Base-by-base conservation (phyloP, 2,797 vertebrate genomes). In the Pampus argenteus region DNA sequence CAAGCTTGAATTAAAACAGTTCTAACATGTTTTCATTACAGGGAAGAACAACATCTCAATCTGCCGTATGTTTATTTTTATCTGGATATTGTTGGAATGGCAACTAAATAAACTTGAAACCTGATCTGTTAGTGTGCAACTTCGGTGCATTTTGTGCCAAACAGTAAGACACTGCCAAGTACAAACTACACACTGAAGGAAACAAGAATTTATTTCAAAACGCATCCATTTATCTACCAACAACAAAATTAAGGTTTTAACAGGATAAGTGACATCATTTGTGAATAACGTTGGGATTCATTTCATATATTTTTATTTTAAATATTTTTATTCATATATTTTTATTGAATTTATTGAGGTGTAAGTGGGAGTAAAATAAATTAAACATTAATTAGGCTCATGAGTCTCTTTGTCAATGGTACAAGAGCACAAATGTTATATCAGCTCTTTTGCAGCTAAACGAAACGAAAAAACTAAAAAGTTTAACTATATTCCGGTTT, bases 181-280 rank as follows among this genome's bases (percentile, higher is more conserved):
- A n/a, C n/a, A n/a, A n/a, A n/a, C n/a, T n/a, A n/a, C n/a, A n/a
- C n/a, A n/a, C n/a, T n/a, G n/a, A n/a, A n/a, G n/a, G n/a, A n/a
- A n/a, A n/a, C 6, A 60, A 15, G 2, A 45, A 34, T 17, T 28
- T 62, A 22, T 63, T 62, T 56, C 6, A 51, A 34, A 59, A 38
- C 0, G 29, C 20, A 17, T 50, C 10, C 26, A 4, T 56, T 47
- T 28, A 42, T 25, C 48, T 26, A 25, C 0, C 0, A 13, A 38
- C 22, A 29, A 71, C 5, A 56, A 9, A 22, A 25, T 66, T n/a
- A 22, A 22, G 4, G 26, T 28, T 61, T 17, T 9, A 45, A 54
- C 4, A 47, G 38, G 8, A 40, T 38, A 40, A 14, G n/a, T 13
- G 11, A 34, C 31, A 36, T 10, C 11, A 11, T 36, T 36, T 13